Conservation (phyloP, 1,140 invertebrate genomes). For the Heliconius hermathena region DNA sequence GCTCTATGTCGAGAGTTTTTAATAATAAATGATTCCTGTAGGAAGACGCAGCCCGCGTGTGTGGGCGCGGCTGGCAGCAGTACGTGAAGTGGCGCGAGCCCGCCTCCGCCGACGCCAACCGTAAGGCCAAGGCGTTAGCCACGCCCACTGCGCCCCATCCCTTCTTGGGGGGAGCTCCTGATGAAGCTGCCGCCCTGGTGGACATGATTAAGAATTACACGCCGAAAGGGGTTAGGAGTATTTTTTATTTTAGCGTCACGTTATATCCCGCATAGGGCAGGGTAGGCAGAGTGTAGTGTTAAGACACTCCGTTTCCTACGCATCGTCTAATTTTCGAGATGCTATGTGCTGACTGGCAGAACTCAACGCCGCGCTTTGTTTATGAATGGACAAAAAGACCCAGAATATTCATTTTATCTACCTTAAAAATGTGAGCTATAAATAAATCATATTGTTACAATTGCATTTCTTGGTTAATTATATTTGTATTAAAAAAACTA, state of each 20-base stretch:
- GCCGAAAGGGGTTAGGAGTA: slow-evolving; percentile 90
- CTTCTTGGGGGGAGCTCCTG: slow-evolving; percentile 62
- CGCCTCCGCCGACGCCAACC: slow-evolving; percentile 94
- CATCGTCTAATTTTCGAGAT: too few species aligned
- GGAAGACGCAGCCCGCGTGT: slow-evolving; percentile 89
- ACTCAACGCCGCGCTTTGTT: too few species aligned
- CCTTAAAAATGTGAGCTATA: too few species aligned
- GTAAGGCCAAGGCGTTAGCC: slow-evolving; percentile 85
- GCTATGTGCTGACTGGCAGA: too few species aligned
- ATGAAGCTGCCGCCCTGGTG: slow-evolving; percentile 79
- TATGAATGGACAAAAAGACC: too few species aligned
- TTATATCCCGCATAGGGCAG: neutral
- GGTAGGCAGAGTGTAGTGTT: too few species aligned
- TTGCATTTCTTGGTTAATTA: too few species aligned
- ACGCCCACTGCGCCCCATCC: slow-evolving; percentile 71
- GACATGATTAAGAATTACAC: slow-evolving; percentile 91
- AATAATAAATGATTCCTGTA: slow-evolving; percentile 55
- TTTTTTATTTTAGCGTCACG: neutral
- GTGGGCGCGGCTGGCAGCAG: slow-evolving; percentile 94
- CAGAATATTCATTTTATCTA: too few species aligned
- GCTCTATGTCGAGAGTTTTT: too few species aligned
- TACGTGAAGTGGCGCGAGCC: slow-evolving; percentile 93
- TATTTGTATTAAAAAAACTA: too few species aligned
- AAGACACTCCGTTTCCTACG: too few species aligned
- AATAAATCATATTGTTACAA: too few species aligned